Base-by-base conservation (phyloP, 1,140 invertebrate species). In the Drosophila funebris region DNA sequence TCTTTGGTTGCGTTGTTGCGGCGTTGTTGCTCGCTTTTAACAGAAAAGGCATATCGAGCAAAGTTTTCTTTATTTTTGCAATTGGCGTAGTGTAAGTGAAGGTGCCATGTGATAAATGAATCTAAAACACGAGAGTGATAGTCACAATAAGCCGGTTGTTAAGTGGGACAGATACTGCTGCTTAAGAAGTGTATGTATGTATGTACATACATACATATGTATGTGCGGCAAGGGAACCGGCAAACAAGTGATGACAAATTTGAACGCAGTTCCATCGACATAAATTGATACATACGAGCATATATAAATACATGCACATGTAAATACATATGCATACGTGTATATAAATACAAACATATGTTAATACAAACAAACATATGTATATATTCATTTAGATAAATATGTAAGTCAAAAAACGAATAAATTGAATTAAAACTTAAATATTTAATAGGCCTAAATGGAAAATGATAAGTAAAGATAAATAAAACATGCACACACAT, bases 51-150 rank as follows among this genome's bases (percentile, higher is more conserved):
- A 57, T 31, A 69, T 53, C 46, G 46, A 43, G 16, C 36, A 63
- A 63, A 63, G 61, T 33, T 29, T 64, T 29, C 18, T 57, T 57
- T 67, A 36, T 58, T 58, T 72, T 67, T 11, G 52, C 44, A 31
- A 58, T n/a, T 58, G 14, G 18, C 36, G 16, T 43, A 52, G 62
- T 53, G 43, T 50, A 37, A 58, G 29, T 58, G n/a, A 52, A 72
- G 16, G 62, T 67, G 69, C 53, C 53, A 67, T 58, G 57, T 58
- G 53, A 72, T 72, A 72, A 67, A 72, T 67, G 68, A 57, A 71
- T 48, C 33, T 43, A 41, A 71, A 48, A 20, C 5, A 37, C 31
- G 37, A 41, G n/a, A 36, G 37, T 69, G 57, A 53, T 43, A 44
- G 67, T 70, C 46, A 36, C 13, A 57, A 58, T 41, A 58, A 43